These are phyloP conservation scores for Hyles euphorbiae DNA, from an alignment of 1,140 invertebrate species.

Conservation along the genomic window DNA sequence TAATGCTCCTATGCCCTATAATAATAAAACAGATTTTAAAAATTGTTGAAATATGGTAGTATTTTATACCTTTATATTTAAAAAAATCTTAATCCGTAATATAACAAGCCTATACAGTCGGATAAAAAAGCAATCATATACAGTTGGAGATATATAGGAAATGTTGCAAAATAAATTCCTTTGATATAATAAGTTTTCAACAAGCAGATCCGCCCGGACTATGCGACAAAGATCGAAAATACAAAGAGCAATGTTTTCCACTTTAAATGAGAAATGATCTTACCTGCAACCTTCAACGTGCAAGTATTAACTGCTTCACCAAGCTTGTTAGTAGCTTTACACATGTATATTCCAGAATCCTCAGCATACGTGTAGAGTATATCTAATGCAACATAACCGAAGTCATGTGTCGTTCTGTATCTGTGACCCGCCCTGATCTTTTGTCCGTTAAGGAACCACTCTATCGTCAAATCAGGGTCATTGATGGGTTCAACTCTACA, in stretches of 20 bases:
- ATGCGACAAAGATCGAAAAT: too few species aligned
- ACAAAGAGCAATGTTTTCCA: background rate
- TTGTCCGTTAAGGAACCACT: conserved; percentile 95
- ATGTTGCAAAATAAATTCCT: too few species aligned
- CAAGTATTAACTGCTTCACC: conserved; percentile 96
- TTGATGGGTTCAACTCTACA: conserved; percentile 96
- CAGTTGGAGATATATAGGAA: too few species aligned
- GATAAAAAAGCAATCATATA: too few species aligned
- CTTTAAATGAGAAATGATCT: conserved; percentile 29
- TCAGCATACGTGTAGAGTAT: conserved; percentile 95
- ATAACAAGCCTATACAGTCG: too few species aligned
- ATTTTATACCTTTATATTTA: too few species aligned
- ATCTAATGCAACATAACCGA: conserved; percentile 96
- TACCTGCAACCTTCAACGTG: conserved; percentile 87
- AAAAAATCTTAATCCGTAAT: too few species aligned
- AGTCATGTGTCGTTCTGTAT: conserved; percentile 94
- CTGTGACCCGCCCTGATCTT: conserved; percentile 88
- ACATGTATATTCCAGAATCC: conserved; percentile 96
- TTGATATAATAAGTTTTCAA: background rate
- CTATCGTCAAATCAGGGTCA: conserved; percentile 94
- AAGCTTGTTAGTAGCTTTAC: conserved; percentile 92
- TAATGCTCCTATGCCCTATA: conserved; percentile 86
- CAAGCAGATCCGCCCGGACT: too few species aligned
- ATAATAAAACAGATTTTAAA: conserved; percentile 7
- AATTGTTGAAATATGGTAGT: too few species aligned